phyloP scores from a whole-genome alignment of 2,888 invertebrate genomes.

The Drosophila heteroneura region DNA sequence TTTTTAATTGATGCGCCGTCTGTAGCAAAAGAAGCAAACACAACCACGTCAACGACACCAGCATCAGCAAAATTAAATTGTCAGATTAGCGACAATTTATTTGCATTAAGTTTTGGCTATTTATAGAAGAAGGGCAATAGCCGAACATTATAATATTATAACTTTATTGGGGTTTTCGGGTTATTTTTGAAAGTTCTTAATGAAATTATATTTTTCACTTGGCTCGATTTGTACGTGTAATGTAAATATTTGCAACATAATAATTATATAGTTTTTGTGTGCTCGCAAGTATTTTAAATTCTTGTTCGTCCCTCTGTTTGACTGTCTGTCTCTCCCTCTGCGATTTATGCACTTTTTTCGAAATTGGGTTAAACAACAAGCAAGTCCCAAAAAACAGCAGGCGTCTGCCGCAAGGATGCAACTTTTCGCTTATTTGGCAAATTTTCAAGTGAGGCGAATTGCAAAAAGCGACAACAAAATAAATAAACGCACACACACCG shows the following conservation, averaged over 20 bases:
- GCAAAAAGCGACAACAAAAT: constrained; percentile 60
- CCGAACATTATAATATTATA: not conserved
- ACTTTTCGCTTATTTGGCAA: constrained; percentile 78
- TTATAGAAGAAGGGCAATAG: constrained; percentile 1
- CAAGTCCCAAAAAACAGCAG: constrained; percentile 18
- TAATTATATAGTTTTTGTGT: constrained; percentile 34
- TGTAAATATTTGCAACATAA: constrained; percentile 36
- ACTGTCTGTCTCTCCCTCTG: constrained; percentile 15
- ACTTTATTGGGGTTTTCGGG: not conserved
- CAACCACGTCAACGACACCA: constrained; percentile 2
- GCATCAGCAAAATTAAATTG: constrained; percentile 22
- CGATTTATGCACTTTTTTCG: constrained; percentile 69
- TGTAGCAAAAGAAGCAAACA: constrained; percentile 2
- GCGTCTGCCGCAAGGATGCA: constrained; percentile 48
- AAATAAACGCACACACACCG: constrained; percentile 55
- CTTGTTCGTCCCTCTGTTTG: not conserved
- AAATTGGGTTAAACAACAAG: constrained; percentile 69
- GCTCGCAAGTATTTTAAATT: constrained; percentile 30
- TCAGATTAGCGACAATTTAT: constrained; percentile 39
- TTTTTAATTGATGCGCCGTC: constrained; percentile 46
- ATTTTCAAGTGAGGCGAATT: constrained; percentile 72
- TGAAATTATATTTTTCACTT: not conserved
- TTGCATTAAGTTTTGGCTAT: constrained; percentile 19
- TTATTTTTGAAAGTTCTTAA: not conserved
- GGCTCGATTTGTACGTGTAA: not conserved